A percentile compares a stretch with the other conserved stretches of the same genome.
Evolutionary conservation across 1,140 invertebrate genomes (phyloP).

Genomic region (Ceratina japonica): DNA sequence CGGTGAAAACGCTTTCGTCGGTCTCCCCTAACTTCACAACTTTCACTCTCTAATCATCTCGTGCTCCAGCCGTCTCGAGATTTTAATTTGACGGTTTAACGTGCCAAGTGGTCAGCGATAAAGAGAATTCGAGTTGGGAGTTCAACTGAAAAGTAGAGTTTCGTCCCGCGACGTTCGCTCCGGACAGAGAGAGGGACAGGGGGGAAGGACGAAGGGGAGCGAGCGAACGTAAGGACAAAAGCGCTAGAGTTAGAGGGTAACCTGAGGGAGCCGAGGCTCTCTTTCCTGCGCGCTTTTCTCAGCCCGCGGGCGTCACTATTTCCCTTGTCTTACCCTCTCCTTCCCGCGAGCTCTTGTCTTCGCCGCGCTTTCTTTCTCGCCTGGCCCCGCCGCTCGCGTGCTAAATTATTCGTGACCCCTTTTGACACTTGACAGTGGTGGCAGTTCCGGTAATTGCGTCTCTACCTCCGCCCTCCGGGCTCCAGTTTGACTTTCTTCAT

Average conservation of each 20-base stretch:
- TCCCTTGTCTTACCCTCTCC: conserved; percentile 8
- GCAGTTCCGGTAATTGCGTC: conserved; percentile 60
- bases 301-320: not conserved
- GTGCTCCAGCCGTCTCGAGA: conserved; percentile 56
- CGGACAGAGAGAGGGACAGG: too few species aligned
- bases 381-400: conserved; percentile 4
- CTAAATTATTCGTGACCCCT: conserved; percentile 61
- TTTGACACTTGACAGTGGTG: conserved; percentile 59
- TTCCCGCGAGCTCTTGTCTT: not conserved
- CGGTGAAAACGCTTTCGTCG: too few species aligned
- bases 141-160: conserved; percentile 33
- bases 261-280: conserved; percentile 41
- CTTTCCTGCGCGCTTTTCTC: conserved; percentile 22
- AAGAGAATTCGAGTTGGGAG: conserved; percentile 35
- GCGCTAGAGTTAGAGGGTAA: conserved; percentile 35
- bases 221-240: conserved; percentile 52
- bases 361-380: not conserved
- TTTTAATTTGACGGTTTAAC: conserved; percentile 68
- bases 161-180: not conserved
- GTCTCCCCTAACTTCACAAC: too few species aligned
- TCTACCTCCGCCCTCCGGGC: conserved; percentile 22
- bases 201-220: conserved; percentile 11
- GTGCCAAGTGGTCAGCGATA: conserved; percentile 56
- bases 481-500: conserved; percentile 16
- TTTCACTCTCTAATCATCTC: conserved; percentile 44